A percentile compares a stretch with the other conserved stretches of the same genome.
phyloP scores from a whole-genome alignment of 23 tunicate genomes.

The Ascidia mentula region DNA sequence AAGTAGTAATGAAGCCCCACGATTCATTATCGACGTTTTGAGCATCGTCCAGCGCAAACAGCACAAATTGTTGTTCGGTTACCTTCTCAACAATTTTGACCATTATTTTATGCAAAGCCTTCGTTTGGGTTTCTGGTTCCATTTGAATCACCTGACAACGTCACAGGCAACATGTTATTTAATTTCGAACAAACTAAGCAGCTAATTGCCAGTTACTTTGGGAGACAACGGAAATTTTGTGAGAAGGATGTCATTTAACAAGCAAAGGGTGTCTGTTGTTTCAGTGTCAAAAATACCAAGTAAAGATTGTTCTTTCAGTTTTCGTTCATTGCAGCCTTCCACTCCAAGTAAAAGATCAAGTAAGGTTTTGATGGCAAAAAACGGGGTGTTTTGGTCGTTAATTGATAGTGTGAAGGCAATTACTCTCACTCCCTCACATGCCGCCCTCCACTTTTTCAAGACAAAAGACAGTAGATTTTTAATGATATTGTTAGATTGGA shows the following conservation, averaged over 20 bases:
- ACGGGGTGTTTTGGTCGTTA: slow-evolving; percentile 62
- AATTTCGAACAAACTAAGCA: background rate
- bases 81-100: slow-evolving; percentile 54
- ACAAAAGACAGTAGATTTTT: slow-evolving; percentile 3
- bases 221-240: slow-evolving; percentile 41
- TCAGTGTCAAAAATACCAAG: slow-evolving; percentile 21
- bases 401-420: slow-evolving; percentile 65
- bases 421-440: slow-evolving; percentile 51
- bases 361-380: slow-evolving; percentile 62
- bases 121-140: slow-evolving; percentile 28
- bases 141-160: slow-evolving; percentile 28
- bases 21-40: slow-evolving; percentile 76
- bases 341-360: slow-evolving; percentile 42
- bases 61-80: slow-evolving; percentile 17
- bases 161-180: background rate
- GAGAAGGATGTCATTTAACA: slow-evolving; percentile 51
- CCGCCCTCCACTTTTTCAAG: slow-evolving; percentile 95
- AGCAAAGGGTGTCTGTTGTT: slow-evolving; percentile 22
- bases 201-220: too few relatives aligned
- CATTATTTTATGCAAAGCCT: slow-evolving; percentile 27
- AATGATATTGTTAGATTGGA: too few relatives aligned
- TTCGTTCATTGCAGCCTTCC: slow-evolving; percentile 26
- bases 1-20: slow-evolving; percentile 67
- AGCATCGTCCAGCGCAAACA: slow-evolving; percentile 83
- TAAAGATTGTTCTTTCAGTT: slow-evolving; percentile 36